Percentiles rank a stretch among this genome's conserved stretches.
phyloP scores from a whole-genome alignment of 2,797 vertebrate species.

The Oryzias dopingdopingensis region DNA sequence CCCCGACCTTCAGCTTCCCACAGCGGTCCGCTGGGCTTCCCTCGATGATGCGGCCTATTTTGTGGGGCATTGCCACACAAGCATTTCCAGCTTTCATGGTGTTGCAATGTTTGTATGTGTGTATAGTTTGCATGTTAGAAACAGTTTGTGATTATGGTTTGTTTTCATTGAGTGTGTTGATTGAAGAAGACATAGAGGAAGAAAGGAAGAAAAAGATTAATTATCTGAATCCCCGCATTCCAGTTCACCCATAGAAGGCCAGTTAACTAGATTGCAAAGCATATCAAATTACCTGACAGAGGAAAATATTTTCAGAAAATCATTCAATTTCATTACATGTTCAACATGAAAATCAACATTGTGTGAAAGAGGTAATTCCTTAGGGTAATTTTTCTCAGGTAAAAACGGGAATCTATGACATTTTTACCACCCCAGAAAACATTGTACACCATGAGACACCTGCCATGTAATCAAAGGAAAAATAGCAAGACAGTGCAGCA shows the following conservation, averaged over 20 bases:
- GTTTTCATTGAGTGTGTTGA: constrained; percentile 51
- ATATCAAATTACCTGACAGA: constrained; percentile 5
- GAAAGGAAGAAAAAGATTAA: constrained; percentile 81
- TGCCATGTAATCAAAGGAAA: constrained; percentile 9
- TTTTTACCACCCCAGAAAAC: constrained; percentile 1
- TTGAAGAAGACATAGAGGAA: constrained; percentile 36
- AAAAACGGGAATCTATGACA: constrained; percentile 12
- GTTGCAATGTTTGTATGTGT: constrained; percentile 47
- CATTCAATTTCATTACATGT: constrained; percentile 7
- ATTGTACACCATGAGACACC: not conserved
- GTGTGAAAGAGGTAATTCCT: constrained; percentile 18
- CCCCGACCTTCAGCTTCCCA: constrained; percentile 98
- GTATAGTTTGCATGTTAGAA: constrained; percentile 31
- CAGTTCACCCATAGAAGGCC: constrained; percentile 20
- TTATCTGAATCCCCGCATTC: constrained; percentile 82
- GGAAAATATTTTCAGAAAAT: constrained; percentile 15
- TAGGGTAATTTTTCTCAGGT: not conserved
- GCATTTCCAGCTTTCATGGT: constrained; percentile 92
- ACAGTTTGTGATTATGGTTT: constrained; percentile 9
- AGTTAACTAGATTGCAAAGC: constrained; percentile 22
- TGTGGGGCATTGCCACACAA: constrained; percentile 99
- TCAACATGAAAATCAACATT: constrained; percentile 33
- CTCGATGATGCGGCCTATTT: constrained; percentile 99
- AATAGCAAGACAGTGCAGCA: constrained; percentile 17
- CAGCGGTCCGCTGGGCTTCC: constrained; percentile 98